phyloP scores from a whole-genome alignment of 2,888 invertebrate species.

The Metacarcinus magister region DNA sequence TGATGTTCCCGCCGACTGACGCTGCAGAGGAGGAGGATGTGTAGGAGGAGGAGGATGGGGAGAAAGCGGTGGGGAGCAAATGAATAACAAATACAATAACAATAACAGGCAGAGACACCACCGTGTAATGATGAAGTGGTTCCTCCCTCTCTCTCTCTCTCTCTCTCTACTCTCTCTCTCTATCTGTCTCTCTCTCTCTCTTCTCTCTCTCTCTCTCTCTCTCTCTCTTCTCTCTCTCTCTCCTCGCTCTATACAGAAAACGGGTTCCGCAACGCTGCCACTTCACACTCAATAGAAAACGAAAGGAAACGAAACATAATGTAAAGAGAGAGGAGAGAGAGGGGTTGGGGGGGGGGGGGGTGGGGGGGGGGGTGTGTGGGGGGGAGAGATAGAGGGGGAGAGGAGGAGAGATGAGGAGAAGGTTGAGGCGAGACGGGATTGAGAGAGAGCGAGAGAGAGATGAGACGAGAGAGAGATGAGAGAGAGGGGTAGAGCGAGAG shows the following conservation, averaged over 20 bases:
- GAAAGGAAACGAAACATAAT: not conserved
- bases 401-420: no score
- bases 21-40: not conserved
- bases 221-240: not conserved
- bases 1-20: no score
- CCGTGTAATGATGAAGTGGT: constrained; percentile 14
- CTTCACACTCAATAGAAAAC: not conserved
- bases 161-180: constrained; percentile 29
- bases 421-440: no score
- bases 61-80: not conserved
- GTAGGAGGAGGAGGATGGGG: not conserved
- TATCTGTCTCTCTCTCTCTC: constrained; percentile 37
- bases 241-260: not conserved
- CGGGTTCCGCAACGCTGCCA: not conserved
- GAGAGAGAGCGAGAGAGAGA: no score
- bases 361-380: no score
- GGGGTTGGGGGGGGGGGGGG: no score
- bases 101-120: not conserved
- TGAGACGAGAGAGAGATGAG: no score
- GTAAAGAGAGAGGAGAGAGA: no score
- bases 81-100: not conserved
- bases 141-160: not conserved
- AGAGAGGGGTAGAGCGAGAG: no score
- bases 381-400: no score
- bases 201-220: constrained; percentile 26